Evolutionary conservation across 23 tunicate species (phyloP).

Genomic region (Styela plicata): DNA sequence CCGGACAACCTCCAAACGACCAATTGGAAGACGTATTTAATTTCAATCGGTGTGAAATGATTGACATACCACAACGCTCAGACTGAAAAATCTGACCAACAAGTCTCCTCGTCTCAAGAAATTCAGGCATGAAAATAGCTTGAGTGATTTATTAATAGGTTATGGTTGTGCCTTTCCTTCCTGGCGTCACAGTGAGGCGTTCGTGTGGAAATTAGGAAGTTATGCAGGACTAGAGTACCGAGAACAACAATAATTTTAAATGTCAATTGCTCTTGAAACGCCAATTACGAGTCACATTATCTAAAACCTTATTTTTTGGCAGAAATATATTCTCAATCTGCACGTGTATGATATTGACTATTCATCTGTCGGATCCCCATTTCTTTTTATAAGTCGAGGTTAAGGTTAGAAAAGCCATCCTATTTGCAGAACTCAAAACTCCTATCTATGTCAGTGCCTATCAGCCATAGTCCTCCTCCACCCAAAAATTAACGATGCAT

Average conservation of each 20-base stretch:
- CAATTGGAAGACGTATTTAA: neutral
- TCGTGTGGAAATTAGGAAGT: neutral
- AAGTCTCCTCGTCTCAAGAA: neutral
- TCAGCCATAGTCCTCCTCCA: too few species aligned
- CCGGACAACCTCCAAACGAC: neutral
- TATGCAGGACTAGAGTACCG: neutral
- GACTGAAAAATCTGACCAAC: neutral
- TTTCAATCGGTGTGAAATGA: neutral
- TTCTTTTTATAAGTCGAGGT: too few species aligned
- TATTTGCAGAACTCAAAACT: too few species aligned
- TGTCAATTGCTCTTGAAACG: neutral
- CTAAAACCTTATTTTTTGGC: neutral
- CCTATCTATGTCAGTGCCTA: too few species aligned
- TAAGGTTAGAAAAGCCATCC: too few species aligned
- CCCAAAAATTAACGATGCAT: too few species aligned
- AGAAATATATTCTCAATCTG: too few species aligned
- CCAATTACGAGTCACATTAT: neutral
- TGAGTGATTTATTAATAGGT: constrained; percentile 9
- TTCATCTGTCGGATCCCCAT: too few species aligned
- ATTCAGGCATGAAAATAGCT: neutral
- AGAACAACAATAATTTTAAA: neutral
- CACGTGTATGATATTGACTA: too few species aligned
- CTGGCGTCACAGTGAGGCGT: constrained; percentile 13
- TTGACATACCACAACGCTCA: neutral
- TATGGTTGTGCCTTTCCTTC: constrained; percentile 17